Evolutionary conservation across 2,888 invertebrate species (phyloP).

Genomic region (Anorthoa munda): DNA sequence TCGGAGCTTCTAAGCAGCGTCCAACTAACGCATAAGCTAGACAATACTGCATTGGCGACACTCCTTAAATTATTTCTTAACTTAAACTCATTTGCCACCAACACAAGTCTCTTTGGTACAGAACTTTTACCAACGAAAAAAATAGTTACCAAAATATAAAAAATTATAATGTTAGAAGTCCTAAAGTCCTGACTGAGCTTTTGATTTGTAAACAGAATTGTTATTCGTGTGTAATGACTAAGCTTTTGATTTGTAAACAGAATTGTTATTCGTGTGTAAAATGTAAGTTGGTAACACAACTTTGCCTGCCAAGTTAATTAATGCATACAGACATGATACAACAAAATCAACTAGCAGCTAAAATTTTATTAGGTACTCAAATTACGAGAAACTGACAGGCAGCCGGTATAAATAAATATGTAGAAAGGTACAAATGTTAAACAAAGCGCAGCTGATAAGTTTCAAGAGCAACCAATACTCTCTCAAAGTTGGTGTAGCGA

Average conservation of each 20-base stretch:
- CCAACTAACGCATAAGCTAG: slow-evolving; percentile 10
- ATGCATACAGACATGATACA: not conserved
- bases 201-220: not conserved
- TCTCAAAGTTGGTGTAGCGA: slow-evolving; percentile 59
- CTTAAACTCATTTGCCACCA: not conserved
- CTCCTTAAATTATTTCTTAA: not conserved
- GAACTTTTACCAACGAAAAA: not conserved
- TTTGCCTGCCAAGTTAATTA: not conserved
- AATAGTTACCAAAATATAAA: not conserved
- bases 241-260: not conserved
- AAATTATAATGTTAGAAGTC: not conserved
- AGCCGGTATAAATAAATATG: slow-evolving; percentile 16
- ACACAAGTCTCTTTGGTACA: not conserved
- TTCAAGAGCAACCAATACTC: slow-evolving; percentile 62
- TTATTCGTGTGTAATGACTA: not conserved
- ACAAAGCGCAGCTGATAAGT: slow-evolving; percentile 63
- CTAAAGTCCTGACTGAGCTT: not conserved
- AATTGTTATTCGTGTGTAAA: not conserved
- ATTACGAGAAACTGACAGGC: slow-evolving; percentile 1
- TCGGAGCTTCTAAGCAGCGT: not conserved
- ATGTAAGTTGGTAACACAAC: not conserved
- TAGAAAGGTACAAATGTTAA: slow-evolving; percentile 47
- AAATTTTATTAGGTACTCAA: not conserved
- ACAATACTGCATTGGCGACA: not conserved
- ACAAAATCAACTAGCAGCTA: not conserved